These are phyloP conservation scores for Hylaea fasciaria DNA, from an alignment of 2,888 invertebrate species.

Conservation along the genomic window DNA sequence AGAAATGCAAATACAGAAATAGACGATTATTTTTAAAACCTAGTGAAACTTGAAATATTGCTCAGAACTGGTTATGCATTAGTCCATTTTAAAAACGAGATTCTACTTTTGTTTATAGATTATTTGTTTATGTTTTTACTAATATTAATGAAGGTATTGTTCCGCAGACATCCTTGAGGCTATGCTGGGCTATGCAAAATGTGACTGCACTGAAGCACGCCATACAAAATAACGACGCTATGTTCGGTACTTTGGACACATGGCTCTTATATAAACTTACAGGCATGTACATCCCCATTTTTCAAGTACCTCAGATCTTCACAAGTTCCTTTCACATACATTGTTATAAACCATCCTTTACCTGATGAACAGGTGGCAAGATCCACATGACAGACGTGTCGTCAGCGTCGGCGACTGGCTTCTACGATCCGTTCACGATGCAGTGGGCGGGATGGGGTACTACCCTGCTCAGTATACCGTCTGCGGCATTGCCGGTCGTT, in stretches of 20 bases:
- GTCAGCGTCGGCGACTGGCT: conserved; percentile 95
- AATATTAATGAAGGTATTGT: conserved; percentile 15
- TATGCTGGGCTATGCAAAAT: conserved; percentile 92
- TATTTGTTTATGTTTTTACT: too few relatives aligned
- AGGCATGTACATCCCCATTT: conserved; percentile 51
- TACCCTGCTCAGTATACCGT: conserved; percentile 89
- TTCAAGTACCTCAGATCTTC: too few relatives aligned
- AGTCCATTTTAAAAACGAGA: too few relatives aligned
- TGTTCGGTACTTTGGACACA: conserved; percentile 96
- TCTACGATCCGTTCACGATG: conserved; percentile 96
- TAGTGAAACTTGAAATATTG: too few relatives aligned
- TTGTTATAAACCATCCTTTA: too few relatives aligned
- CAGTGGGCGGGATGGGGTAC: conserved; percentile 92
- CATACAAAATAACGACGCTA: conserved; percentile 86
- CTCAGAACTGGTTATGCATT: too few relatives aligned
- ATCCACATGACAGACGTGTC: conserved; percentile 94
- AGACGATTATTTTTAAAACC: too few relatives aligned
- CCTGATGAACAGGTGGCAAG: conserved; percentile 64
- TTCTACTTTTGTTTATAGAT: too few relatives aligned
- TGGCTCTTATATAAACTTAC: conserved; percentile 95
- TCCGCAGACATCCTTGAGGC: conserved; percentile 89
- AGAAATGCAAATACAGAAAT: too few relatives aligned
- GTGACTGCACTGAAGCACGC: conserved; percentile 88
- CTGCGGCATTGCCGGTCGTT: conserved; percentile 90
- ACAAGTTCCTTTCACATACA: too few relatives aligned